Conservation (phyloP, 2,113 vertebrate genomes). For the Pygoscelis antarcticus region DNA sequence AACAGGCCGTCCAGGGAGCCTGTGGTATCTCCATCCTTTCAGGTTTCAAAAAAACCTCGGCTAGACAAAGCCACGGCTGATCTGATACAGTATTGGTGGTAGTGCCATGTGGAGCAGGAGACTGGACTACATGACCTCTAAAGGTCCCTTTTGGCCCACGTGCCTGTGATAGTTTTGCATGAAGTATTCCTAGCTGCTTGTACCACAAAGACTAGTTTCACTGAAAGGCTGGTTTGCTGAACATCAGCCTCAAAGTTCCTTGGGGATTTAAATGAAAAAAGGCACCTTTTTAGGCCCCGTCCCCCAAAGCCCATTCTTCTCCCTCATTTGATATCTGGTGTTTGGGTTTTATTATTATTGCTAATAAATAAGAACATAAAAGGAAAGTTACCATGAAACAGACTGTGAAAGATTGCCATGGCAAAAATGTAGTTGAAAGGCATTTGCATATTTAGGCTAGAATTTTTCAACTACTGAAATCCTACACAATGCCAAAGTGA, state of each 20-base stretch:
- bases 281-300: background rate
- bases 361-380: background rate
- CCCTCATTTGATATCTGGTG: background rate
- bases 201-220: background rate
- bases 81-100: background rate
- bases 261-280: background rate
- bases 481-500: background rate
- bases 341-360: background rate
- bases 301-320: background rate
- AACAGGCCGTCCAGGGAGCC: background rate
- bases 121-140: background rate
- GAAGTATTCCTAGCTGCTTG: background rate
- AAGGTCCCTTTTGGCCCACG: background rate
- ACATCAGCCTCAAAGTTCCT: background rate
- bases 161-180: background rate
- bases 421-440: background rate
- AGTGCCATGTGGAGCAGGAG: background rate
- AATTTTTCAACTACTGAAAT: background rate
- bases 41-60: background rate
- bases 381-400: background rate
- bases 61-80: background rate
- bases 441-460: background rate
- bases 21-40: background rate
- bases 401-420: background rate
- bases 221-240: background rate